Evolutionary conservation across 1,140 invertebrate species (phyloP), one percentile per base, ranked within the genome.

Genomic region (Drosophila albomicans): DNA sequence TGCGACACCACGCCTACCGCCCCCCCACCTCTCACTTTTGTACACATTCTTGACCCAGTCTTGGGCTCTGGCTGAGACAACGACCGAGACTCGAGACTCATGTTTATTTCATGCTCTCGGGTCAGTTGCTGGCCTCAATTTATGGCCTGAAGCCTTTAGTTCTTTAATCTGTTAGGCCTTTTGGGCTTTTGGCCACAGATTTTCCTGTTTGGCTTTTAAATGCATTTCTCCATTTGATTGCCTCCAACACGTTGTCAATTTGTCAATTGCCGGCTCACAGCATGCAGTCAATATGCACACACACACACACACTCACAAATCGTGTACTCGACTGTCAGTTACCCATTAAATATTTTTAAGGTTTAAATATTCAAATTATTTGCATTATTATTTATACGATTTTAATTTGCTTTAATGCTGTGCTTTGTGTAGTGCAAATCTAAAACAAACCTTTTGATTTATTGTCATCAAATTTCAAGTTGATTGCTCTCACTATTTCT

Each of bases 111-210:
- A 68, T 57, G 54, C 10, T 41, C 35, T 20, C 35, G 25, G 41
- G 64, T 58, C 64, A 67, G 45, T 58, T 41, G 41, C 41, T 58
- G 48, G 65, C 46, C 28, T 38, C 54, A 51, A 68, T 59, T 58
- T 20, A 15, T 68, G 56, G 16, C 54, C 56, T 41, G 16, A 38
- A 58, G 54, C 13, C 3, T 35, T 32, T 32, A 32, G 30, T 5
- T 57, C 10, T 67, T 32, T 43, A 11, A 43, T 46, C 57, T 58
- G 38, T 59, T 59, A 5, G 38, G 30, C 13, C 8, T 10, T 35
- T 35, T 7, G 20, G 11, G 1, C 30, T 35, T 54, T 54, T 25
- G 20, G 4, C 28, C 13, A 7, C 5, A 52, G 51, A 32, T 52
- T 52, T 52, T 52, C 28, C 51, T 52, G 30, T n/a, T 52, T 13